Percentiles rank a stretch among this genome's conserved stretches.
These are phyloP conservation scores for Danaus chrysippus DNA, from an alignment of 2,888 invertebrate genomes.

Conservation along the genomic window DNA sequence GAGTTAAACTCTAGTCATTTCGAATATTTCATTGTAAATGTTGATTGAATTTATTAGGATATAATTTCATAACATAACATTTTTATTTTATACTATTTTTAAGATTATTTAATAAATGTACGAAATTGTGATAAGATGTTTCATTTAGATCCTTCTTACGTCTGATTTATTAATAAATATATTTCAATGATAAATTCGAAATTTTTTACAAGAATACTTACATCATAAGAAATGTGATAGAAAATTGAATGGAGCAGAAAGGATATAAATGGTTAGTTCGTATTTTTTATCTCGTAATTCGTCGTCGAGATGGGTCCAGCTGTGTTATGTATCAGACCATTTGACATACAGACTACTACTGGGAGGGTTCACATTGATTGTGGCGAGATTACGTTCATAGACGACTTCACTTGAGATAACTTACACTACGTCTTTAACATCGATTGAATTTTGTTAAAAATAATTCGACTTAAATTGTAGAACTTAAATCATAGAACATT, in stretches of 20 bases:
- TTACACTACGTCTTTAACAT: not conserved
- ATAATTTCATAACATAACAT: slow-evolving; percentile 17
- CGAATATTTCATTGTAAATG: slow-evolving; percentile 32
- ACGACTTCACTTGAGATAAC: not conserved
- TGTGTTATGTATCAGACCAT: slow-evolving; percentile 22
- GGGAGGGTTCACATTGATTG: slow-evolving; percentile 13
- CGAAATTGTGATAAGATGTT: slow-evolving; percentile 22
- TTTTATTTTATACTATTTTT: slow-evolving; percentile 31
- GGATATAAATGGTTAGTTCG: slow-evolving; percentile 18
- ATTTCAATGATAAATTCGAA: no score
- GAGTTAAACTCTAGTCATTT: slow-evolving; percentile 59
- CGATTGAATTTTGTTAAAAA: not conserved
- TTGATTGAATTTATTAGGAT: slow-evolving; percentile 28
- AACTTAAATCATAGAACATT: no score
- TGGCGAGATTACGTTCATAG: slow-evolving; percentile 9
- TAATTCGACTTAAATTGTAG: no score
- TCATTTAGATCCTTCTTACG: slow-evolving; percentile 12
- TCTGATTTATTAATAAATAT: no score
- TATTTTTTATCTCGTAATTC: slow-evolving; percentile 21
- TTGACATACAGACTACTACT: slow-evolving; percentile 16
- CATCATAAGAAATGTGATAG: slow-evolving; percentile 11
- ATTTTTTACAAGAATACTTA: not conserved
- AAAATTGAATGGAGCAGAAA: slow-evolving; percentile 22
- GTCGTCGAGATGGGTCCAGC: slow-evolving; percentile 13
- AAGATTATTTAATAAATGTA: slow-evolving; percentile 34